These are phyloP conservation scores for Cephus spinipes DNA, from an alignment of 2,888 invertebrate species.

Conservation along the genomic window DNA sequence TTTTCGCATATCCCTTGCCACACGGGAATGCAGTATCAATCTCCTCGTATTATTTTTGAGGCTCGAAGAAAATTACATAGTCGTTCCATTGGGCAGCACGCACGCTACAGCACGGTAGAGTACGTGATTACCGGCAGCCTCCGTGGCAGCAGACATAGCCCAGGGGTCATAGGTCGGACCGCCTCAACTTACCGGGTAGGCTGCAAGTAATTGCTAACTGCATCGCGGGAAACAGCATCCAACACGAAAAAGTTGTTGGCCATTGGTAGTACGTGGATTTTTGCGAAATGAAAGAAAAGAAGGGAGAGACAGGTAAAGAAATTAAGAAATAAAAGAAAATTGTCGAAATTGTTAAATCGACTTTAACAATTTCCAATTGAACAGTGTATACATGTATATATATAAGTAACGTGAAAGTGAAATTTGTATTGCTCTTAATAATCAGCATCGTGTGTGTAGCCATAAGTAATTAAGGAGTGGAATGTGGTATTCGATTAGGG, in stretches of 20 bases:
- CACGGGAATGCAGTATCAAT: slow-evolving; percentile 33
- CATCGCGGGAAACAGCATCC: slow-evolving; percentile 55
- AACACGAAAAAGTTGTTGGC: not conserved
- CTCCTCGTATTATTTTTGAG: slow-evolving; percentile 52
- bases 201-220: slow-evolving; percentile 61
- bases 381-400: not conserved
- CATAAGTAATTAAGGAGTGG: not conserved
- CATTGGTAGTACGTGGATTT: slow-evolving; percentile 18
- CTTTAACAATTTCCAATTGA: not conserved
- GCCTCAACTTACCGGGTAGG: slow-evolving; percentile 61
- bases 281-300: slow-evolving; percentile 8
- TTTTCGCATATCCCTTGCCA: not conserved
- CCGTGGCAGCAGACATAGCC: slow-evolving; percentile 55
- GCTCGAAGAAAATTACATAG: slow-evolving; percentile 59
- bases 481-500: not conserved
- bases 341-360: not conserved
- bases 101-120: slow-evolving; percentile 51
- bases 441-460: not conserved
- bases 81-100: slow-evolving; percentile 41
- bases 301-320: not conserved
- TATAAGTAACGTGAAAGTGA: not conserved
- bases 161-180: slow-evolving; percentile 61
- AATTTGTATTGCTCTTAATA: not conserved
- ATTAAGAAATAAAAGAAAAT: not conserved
- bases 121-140: slow-evolving; percentile 62